Evolutionary conservation across 2,113 vertebrate species (phyloP).

Genomic region (Baryphthengus martii): DNA sequence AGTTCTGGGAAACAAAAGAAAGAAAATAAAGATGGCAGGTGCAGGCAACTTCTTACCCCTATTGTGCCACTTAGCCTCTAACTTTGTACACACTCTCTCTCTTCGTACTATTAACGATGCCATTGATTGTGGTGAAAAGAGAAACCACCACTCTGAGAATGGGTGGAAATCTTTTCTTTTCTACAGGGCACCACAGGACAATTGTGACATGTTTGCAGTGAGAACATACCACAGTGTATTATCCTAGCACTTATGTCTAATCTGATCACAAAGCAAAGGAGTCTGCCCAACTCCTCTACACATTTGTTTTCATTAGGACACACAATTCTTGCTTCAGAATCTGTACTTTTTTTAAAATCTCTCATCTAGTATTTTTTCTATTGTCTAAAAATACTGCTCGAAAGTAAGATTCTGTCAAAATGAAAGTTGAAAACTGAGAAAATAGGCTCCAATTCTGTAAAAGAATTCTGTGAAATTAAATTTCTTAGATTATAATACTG

Average conservation of each 20-base stretch:
- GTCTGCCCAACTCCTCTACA: background rate
- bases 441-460: background rate
- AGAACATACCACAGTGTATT: background rate
- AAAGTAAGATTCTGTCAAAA: background rate
- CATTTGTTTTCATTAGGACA: background rate
- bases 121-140: background rate
- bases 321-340: background rate
- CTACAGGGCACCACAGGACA: background rate
- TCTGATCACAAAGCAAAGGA: background rate
- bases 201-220: background rate
- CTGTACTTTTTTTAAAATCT: background rate
- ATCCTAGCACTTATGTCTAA: background rate
- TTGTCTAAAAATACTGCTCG: background rate
- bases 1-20: conserved; percentile 76
- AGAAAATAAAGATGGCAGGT: background rate
- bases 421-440: background rate
- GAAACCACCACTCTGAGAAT: background rate
- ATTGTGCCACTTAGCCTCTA: background rate
- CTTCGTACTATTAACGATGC: background rate
- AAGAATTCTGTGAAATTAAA: background rate
- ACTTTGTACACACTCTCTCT: background rate
- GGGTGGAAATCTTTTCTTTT: background rate
- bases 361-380: background rate
- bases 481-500: background rate
- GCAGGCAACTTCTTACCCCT: background rate